phyloP scores from a whole-genome alignment of 2,888 invertebrate species.

The Crepidodera aurea region DNA sequence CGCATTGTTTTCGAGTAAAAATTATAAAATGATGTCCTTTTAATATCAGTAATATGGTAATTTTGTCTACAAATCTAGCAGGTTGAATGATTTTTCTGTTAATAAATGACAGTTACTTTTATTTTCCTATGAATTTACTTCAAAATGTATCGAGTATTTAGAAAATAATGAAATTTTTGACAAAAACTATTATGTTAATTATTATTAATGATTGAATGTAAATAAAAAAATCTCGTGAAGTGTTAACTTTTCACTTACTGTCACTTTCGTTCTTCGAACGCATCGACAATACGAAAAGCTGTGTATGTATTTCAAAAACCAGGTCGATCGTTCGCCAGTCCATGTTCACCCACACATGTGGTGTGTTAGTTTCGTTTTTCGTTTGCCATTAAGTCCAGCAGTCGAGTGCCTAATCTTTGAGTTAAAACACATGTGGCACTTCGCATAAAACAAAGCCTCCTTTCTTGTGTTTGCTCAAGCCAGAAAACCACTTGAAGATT shows the following conservation, averaged over 20 bases:
- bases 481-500: conserved; percentile 42
- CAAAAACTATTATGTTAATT: no score
- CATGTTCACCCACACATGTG: conserved; percentile 47
- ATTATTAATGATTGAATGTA: no score
- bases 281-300: not conserved
- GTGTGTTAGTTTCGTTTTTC: conserved; percentile 37
- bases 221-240: no score
- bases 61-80: no score
- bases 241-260: not conserved
- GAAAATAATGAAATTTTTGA: no score
- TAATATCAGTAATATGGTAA: no score
- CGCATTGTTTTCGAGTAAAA: no score
- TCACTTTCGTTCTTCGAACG: not conserved
- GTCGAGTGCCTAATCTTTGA: conserved; percentile 52
- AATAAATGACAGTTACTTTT: no score
- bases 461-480: conserved; percentile 45
- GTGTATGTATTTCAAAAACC: not conserved
- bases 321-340: conserved; percentile 1
- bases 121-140: no score
- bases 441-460: conserved; percentile 48
- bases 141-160: no score
- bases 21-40: no score
- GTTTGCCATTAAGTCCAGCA: conserved; percentile 48
- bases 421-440: conserved; percentile 51
- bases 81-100: no score